These are phyloP conservation scores for Ctenomys sociabilis DNA, from an alignment of 2,113 vertebrate species.

Conservation along the genomic window DNA sequence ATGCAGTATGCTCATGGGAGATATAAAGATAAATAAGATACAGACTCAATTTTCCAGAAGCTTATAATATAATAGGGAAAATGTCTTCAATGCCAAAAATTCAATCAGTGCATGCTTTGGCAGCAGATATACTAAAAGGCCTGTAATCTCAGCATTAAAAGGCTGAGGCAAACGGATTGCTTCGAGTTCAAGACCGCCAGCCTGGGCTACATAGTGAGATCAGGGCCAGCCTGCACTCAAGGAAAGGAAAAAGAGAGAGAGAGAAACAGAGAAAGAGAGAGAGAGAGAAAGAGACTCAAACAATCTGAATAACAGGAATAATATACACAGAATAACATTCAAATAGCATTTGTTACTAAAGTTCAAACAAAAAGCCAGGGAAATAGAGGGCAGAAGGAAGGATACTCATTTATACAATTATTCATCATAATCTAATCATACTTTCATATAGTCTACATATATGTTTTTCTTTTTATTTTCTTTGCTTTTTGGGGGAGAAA, in stretches of 20 bases:
- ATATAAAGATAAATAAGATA: conserved; percentile 49
- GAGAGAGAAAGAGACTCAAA: neutral
- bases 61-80: conserved; percentile 44
- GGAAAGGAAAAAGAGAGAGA: neutral
- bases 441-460: conserved; percentile 12
- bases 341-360: neutral
- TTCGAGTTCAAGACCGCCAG: neutral
- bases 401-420: neutral
- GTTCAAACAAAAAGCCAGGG: conserved; percentile 2
- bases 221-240: neutral
- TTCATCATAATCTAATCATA: conserved; percentile 16
- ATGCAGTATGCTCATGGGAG: neutral
- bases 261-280: neutral
- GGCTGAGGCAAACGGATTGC: neutral
- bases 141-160: neutral
- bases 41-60: neutral
- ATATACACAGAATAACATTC: neutral
- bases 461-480: neutral
- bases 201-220: neutral
- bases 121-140: neutral
- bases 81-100: neutral
- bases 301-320: neutral
- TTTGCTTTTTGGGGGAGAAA: neutral
- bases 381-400: conserved; percentile 20
- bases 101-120: neutral